These are phyloP conservation scores for Drosophila neocordata DNA, from an alignment of 1,140 invertebrate species.

Conservation along the genomic window DNA sequence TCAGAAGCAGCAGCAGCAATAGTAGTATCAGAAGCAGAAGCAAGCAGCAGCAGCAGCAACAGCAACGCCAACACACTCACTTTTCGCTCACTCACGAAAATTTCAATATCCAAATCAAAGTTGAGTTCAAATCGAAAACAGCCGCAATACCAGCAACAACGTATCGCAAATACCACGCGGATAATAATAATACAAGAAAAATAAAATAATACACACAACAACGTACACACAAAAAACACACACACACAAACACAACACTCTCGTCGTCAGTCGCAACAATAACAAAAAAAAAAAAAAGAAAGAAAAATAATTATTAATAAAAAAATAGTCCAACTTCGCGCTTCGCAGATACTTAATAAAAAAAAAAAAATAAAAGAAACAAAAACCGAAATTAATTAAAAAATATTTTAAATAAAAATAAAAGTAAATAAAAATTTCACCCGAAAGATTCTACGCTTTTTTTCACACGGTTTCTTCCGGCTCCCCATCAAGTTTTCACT, in stretches of 20 bases:
- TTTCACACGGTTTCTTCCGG: neutral
- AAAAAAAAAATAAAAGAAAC: neutral
- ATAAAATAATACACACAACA: constrained; percentile 51
- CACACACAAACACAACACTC: constrained; percentile 51
- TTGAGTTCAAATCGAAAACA: constrained; percentile 82
- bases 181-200: constrained; percentile 57
- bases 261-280: constrained; percentile 18
- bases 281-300: constrained; percentile 24
- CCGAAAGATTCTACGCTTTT: neutral
- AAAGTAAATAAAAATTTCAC: neutral
- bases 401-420: constrained; percentile 1
- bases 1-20: constrained; percentile 38
- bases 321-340: constrained; percentile 2
- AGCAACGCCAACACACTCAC: constrained; percentile 40
- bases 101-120: constrained; percentile 83
- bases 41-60: constrained; percentile 34
- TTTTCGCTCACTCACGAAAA: constrained; percentile 72
- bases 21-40: constrained; percentile 22
- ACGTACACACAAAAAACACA: constrained; percentile 36
- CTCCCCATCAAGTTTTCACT: constrained; percentile 3
- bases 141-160: constrained; percentile 82
- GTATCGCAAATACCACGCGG: constrained; percentile 75
- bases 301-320: too few relatives aligned
- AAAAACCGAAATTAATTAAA: neutral
- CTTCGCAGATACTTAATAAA: neutral